Evolutionary conservation across 2,113 vertebrate genomes (phyloP).

Genomic region (Erinaceus europaeus): DNA sequence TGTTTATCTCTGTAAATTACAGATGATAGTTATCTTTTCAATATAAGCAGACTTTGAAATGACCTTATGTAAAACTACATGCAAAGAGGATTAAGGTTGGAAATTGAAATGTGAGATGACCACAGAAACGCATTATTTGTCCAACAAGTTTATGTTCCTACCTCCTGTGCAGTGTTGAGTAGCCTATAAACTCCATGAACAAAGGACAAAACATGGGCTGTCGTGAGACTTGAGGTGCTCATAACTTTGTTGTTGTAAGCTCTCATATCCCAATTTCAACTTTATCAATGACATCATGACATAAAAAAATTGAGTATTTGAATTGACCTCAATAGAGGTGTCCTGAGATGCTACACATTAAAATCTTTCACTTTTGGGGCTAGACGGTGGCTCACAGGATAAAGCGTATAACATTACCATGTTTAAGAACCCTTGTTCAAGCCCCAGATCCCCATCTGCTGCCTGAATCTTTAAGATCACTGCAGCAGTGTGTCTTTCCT

Average conservation of each 20-base stretch:
- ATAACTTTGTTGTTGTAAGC: too few species aligned
- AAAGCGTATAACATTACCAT: too few species aligned
- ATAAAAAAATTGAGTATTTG: slow-evolving; percentile 16
- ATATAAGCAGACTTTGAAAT: background rate
- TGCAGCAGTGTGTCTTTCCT: too few species aligned
- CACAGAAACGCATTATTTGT: background rate
- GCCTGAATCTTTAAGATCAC: too few species aligned
- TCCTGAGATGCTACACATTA: background rate
- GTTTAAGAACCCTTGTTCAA: too few species aligned
- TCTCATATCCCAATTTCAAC: background rate
- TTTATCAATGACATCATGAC: background rate
- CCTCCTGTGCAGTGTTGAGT: fast-evolving
- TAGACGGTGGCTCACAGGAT: too few species aligned
- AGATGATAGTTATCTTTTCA: background rate
- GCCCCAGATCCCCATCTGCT: too few species aligned
- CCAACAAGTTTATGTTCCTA: background rate
- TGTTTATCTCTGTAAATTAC: background rate
- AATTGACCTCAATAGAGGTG: background rate
- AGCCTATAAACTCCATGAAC: background rate
- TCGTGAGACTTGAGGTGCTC: background rate
- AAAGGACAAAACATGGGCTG: background rate
- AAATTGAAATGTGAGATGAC: background rate
- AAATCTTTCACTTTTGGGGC: background rate
- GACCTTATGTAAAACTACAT: background rate
- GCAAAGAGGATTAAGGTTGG: background rate